Evolutionary conservation across 2,888 invertebrate genomes (phyloP).

Genomic region (Lithophane ornitopus): DNA sequence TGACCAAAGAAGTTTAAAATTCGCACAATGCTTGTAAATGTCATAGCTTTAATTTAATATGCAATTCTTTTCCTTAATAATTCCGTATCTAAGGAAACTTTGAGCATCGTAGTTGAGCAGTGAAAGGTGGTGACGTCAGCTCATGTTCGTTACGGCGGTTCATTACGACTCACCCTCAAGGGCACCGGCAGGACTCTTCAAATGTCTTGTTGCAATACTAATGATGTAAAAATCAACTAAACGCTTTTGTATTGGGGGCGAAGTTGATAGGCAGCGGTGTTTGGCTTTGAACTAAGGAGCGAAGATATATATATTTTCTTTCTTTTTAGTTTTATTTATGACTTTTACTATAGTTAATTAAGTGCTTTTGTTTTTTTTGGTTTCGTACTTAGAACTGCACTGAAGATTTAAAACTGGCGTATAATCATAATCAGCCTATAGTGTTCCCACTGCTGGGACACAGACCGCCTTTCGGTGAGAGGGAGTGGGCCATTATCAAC

Average conservation of each 20-base stretch:
- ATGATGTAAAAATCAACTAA: constrained; percentile 53
- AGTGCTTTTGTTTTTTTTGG: neutral
- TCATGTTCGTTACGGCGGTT: constrained; percentile 83
- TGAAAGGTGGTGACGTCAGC: constrained; percentile 86
- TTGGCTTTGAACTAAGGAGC: constrained; percentile 4
- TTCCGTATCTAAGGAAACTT: constrained; percentile 64
- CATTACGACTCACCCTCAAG: constrained; percentile 81
- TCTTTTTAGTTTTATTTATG: neutral
- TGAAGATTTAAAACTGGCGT: neutral
- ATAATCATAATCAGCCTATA: no score
- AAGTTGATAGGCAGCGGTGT: neutral
- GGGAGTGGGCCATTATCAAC: no score
- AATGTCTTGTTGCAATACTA: constrained; percentile 53
- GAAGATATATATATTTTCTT: neutral
- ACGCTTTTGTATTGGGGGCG: constrained; percentile 22
- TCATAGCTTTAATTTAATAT: constrained; percentile 9
- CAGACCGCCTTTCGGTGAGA: no score
- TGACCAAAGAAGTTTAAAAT: constrained; percentile 4
- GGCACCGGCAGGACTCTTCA: constrained; percentile 66
- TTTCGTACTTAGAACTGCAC: neutral
- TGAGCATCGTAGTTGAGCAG: constrained; percentile 69
- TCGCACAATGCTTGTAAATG: neutral
- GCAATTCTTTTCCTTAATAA: constrained; percentile 16
- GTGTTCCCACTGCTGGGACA: no score
- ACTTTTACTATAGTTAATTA: neutral